Percentiles rank a stretch among this genome's conserved stretches.
Conservation (phyloP, 2,888 invertebrate species). For the Agrotis clavis region DNA sequence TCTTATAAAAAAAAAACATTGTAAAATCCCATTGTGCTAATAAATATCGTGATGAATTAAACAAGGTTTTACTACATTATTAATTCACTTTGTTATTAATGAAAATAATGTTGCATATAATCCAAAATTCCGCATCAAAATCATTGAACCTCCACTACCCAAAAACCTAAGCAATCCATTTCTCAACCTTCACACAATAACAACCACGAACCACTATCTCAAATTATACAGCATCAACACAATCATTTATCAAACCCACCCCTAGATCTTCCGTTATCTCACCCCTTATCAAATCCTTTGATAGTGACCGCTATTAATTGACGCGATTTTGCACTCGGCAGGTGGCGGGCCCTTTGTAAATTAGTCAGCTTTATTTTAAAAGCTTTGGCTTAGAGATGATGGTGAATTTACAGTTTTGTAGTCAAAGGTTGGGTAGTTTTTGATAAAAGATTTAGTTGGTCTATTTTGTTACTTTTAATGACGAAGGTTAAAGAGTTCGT, state of each 20-base stretch:
- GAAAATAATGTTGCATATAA: too few species aligned
- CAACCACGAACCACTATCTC: slow-evolving; percentile 2
- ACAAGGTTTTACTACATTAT: too few species aligned
- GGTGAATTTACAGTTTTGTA: neutral
- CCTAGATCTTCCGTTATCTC: slow-evolving; percentile 18
- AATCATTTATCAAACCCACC: slow-evolving; percentile 54
- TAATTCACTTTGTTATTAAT: too few species aligned
- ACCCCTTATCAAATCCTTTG: slow-evolving; percentile 53
- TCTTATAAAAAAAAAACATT: too few species aligned
- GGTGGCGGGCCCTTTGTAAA: slow-evolving; percentile 11
- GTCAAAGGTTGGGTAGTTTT: neutral
- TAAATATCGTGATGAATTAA: neutral
- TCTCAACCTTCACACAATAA: slow-evolving; percentile 2
- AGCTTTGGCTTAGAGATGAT: neutral
- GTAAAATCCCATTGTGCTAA: too few species aligned
- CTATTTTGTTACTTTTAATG: too few species aligned
- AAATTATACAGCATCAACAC: slow-evolving; percentile 30
- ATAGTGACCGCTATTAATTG: slow-evolving; percentile 34
- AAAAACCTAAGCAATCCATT: slow-evolving; percentile 10
- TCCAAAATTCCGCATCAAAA: neutral
- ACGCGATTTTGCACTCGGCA: slow-evolving; percentile 26
- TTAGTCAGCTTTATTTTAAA: slow-evolving; percentile 23
- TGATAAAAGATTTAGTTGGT: neutral
- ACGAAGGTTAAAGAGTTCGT: too few species aligned
- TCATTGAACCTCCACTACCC: neutral